phyloP scores from a whole-genome alignment of 2,888 invertebrate genomes.

The Cheilosia variabilis region DNA sequence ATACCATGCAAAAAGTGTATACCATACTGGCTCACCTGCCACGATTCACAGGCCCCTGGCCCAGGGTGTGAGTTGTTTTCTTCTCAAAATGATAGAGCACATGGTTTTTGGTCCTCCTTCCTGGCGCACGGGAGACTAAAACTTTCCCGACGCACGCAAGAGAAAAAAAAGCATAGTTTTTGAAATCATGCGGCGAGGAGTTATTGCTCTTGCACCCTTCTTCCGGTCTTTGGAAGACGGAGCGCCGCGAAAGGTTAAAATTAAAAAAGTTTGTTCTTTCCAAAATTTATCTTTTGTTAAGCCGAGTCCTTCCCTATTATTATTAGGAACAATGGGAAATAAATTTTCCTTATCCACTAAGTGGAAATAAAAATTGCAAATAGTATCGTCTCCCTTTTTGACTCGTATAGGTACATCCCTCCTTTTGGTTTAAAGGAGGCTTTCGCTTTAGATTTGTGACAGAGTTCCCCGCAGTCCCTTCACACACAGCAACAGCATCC shows the following conservation, averaged over 20 bases:
- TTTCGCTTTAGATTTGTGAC: constrained; percentile 24
- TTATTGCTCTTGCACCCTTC: constrained; percentile 6
- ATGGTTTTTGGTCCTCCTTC: constrained; percentile 22
- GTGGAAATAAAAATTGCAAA: not conserved
- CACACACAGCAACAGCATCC: not conserved
- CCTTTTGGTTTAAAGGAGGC: not conserved
- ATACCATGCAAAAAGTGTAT: constrained; percentile 33
- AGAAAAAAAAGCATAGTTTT: constrained; percentile 21
- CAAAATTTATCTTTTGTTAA: not conserved
- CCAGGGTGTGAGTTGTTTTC: constrained; percentile 59
- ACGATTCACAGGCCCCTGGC: constrained; percentile 54
- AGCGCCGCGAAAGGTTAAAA: constrained; percentile 33
- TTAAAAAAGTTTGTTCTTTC: constrained; percentile 51
- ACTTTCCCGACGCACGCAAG: not conserved
- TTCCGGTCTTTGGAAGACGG: constrained; percentile 10
- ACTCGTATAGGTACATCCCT: not conserved
- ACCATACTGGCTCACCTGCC: constrained; percentile 32
- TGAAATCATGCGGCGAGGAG: constrained; percentile 13
- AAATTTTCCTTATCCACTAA: not conserved
- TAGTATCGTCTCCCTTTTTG: not conserved
- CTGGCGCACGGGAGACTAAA: not conserved
- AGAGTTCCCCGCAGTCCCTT: not conserved
- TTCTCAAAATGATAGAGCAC: constrained; percentile 16
- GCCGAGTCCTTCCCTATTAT: not conserved
- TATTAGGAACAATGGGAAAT: not conserved